phyloP scores from a whole-genome alignment of 2,888 invertebrate species.

The Lobophora halterata region DNA sequence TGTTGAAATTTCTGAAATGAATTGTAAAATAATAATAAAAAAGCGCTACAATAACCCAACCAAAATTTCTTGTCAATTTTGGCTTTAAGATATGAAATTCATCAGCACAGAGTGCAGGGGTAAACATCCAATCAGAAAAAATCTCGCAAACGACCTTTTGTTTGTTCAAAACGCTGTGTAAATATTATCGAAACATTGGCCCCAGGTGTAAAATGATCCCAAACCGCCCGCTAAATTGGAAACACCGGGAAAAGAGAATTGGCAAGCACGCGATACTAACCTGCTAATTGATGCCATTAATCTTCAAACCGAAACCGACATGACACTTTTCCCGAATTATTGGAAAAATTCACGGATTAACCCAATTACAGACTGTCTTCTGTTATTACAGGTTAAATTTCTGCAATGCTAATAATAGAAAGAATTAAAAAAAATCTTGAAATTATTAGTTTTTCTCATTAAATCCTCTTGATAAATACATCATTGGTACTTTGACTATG shows the following conservation, averaged over 20 bases:
- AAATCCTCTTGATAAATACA: too few relatives aligned
- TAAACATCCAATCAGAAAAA: slow-evolving; percentile 32
- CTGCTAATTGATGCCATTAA: slow-evolving; percentile 65
- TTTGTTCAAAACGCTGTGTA: slow-evolving; percentile 25
- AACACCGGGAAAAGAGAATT: slow-evolving; percentile 54
- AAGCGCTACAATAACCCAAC: too few relatives aligned
- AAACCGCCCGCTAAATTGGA: slow-evolving; percentile 46
- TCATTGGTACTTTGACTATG: too few relatives aligned
- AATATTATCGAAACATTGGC: slow-evolving; percentile 21
- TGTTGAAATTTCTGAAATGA: too few relatives aligned
- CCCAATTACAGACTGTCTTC: not conserved
- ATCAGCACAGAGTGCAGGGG: slow-evolving; percentile 13
- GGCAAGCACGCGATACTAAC: slow-evolving; percentile 42
- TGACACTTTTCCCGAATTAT: slow-evolving; percentile 30
- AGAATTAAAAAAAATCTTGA: too few relatives aligned
- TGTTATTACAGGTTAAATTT: slow-evolving; percentile 1
- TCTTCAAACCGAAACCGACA: slow-evolving; percentile 58
- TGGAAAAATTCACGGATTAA: slow-evolving; percentile 2
- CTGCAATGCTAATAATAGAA: too few relatives aligned
- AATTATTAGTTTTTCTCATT: not conserved
- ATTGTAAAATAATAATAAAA: too few relatives aligned
- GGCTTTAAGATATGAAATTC: slow-evolving; percentile 11
- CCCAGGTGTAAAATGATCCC: slow-evolving; percentile 51
- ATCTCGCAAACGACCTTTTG: slow-evolving; percentile 25
- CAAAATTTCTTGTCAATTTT: too few relatives aligned